Evolutionary conservation across 2,797 vertebrate species (phyloP).

Genomic region (Galagoides demidoff): DNA sequence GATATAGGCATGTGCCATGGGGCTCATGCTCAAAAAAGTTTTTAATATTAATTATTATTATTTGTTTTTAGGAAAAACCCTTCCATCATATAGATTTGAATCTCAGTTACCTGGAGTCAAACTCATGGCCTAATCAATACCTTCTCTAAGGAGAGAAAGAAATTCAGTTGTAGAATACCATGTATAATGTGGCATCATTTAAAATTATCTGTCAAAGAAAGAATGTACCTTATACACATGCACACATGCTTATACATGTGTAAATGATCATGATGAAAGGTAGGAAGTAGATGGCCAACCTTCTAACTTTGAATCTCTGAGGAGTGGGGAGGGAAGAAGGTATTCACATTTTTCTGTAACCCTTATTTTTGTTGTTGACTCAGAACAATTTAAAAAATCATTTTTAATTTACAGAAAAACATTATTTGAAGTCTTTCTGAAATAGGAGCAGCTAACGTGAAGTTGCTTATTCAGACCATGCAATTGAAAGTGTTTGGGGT

Average conservation of each 20-base stretch:
- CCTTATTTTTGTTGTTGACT: background rate
- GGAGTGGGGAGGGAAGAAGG: background rate
- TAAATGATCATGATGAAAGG: conserved; percentile 12
- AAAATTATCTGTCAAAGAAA: conserved; percentile 14
- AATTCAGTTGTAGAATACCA: background rate
- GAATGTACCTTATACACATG: background rate
- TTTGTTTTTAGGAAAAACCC: background rate
- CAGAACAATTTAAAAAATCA: background rate
- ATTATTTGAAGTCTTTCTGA: background rate
- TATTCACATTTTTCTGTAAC: background rate
- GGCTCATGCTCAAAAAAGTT: background rate
- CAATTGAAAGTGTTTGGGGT: background rate
- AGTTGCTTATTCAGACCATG: background rate
- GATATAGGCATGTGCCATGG: background rate
- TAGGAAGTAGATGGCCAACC: background rate
- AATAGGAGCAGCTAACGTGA: background rate
- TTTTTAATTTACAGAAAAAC: background rate
- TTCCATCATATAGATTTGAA: background rate
- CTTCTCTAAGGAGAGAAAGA: background rate
- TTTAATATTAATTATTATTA: background rate
- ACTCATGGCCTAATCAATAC: background rate
- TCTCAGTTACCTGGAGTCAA: background rate
- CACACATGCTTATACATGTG: background rate
- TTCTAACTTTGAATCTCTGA: background rate
- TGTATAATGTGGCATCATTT: background rate